Base-by-base conservation (phyloP, 2,888 invertebrate genomes). In the Conomelus anceps region DNA sequence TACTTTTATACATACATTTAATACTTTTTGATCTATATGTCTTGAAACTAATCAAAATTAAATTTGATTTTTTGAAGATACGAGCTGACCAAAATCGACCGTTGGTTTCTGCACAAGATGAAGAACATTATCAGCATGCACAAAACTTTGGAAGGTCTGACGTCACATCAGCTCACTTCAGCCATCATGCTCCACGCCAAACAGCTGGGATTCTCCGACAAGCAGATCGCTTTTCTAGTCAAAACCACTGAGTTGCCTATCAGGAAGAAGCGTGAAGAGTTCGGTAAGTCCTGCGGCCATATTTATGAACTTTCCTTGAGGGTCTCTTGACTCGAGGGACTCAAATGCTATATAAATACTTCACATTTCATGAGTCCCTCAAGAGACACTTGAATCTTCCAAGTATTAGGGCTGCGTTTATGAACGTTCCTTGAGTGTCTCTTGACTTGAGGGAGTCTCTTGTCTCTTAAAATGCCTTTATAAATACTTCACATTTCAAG, bases 61-160 rank as follows among this genome's bases (percentile, higher is more conserved):
- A 17, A 84, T 22, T 93, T 99, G n/a, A n/a, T 34, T 6, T 34
- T 4, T 34, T 34, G 11, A 20, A 63, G 63, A 1, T 97, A 99
- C 92, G 95, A 97, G 22, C 93, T 99, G 89, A 99, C 99, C 0
- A 98, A 98, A 94, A 99, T 99, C 91, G 99, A 99, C 93, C 95
- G 95, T 88, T 99, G 99, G 99, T 99, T 99, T 93, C 94, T 99
- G 84, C 95, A 97, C 92, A 98, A 99, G 93, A 97, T 99, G 95
- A 96, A 97, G 93, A 97, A 98, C 92, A 99, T 99, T 89, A 97
- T 98, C 88, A 95, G 96, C 89, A 96, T 96, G 92, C 96, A 97
- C 90, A 94, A 93, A 22, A 92, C 94, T 0, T 93, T 99, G 90
- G 97, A 98, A 93, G 93, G 94, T 7, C 94, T 95, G 0, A 95